A percentile compares a stretch with the other conserved stretches of the same genome.
Evolutionary conservation across 2,888 invertebrate genomes (phyloP).

Genomic region (Neuroscelio doddi): DNA sequence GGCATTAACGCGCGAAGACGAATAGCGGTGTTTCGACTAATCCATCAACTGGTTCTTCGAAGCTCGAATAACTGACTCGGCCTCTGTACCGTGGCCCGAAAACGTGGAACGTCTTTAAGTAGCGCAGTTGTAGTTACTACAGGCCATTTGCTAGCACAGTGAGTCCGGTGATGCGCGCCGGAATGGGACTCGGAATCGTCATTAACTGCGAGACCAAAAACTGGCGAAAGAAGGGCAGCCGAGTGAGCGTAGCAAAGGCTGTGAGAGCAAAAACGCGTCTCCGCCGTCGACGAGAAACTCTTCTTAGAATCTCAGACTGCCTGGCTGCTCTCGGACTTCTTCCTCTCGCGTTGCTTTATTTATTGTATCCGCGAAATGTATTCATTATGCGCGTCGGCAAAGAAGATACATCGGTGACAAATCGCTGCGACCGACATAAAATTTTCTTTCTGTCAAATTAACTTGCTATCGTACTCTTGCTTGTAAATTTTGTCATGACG

Average conservation of each 20-base stretch:
- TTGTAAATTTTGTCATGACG: conserved; percentile 10
- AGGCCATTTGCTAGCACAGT: conserved; percentile 33
- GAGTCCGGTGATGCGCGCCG: conserved; percentile 40
- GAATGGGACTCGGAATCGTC: conserved; percentile 38
- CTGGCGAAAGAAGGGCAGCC: conserved; percentile 40
- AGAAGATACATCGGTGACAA: conserved; percentile 28
- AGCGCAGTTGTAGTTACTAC: conserved; percentile 16
- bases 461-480: too few relatives aligned
- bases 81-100: too few relatives aligned
- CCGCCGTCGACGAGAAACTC: conserved; percentile 58
- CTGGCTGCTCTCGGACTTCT: conserved; percentile 44
- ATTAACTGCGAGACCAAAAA: conserved; percentile 45
- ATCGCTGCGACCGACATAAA: conserved; percentile 18
- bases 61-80: conserved; percentile 38
- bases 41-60: conserved; percentile 25
- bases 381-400: conserved; percentile 17
- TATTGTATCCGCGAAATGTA: conserved; percentile 47
- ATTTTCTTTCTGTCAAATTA: too few relatives aligned
- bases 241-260: conserved; percentile 33
- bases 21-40: conserved; percentile 20
- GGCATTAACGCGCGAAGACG: conserved; percentile 38
- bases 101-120: conserved; percentile 29
- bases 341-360: conserved; percentile 49
- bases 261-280: conserved; percentile 62
- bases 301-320: conserved; percentile 62